Base-by-base conservation (phyloP, 2,797 vertebrate species). In the Clarias laeviceps region DNA sequence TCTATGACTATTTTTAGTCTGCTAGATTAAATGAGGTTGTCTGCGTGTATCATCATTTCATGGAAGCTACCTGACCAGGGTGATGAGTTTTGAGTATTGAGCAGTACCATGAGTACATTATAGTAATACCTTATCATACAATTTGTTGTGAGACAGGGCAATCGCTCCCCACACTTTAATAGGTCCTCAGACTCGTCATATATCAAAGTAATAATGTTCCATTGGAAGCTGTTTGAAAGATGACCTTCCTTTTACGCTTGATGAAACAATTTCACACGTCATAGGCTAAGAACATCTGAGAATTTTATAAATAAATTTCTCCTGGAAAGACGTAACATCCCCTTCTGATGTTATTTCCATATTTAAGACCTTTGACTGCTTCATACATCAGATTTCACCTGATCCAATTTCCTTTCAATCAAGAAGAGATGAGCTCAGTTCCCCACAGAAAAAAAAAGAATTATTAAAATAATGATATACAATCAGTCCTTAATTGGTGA, bases 141-240 rank as follows among this genome's bases (percentile, higher is more conserved):
- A 29, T 65, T 80, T 66, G 61, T 9, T 2, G 29, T 20, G n/a
- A 80, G 61, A 80, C 61, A 80, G 40, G 62, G 37, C 78, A 80
- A 80, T 66, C 29, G 78, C 78, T 80, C 61, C 7, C n/a, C 62
- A 65, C 78, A 80, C 62, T 66, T 80, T 80, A 80, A 80, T 80
- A 27, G 62, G 61, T 50, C 78, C 61, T 66, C 54, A 80, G 59
- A 37, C 78, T 65, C 27, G 62, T 65, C 62, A 18, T 80, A 80
- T 65, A 80, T 80, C 62, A 80, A 65, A 65, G 78, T 80, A 50
- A 80, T 50, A 80, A 65, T 9, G 40, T 65, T 65, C n/a, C n/a
- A 65, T 66, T 80, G 62, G 37, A 80, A 65, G 40, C 78, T 80
- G 12, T 66, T 65, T 66, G n/a, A 40, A 80, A 80, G 78, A 80